Percentiles rank a stretch among this genome's conserved stretches.
phyloP scores from a whole-genome alignment of 2,888 invertebrate species.

The Drosophila antonietae region DNA sequence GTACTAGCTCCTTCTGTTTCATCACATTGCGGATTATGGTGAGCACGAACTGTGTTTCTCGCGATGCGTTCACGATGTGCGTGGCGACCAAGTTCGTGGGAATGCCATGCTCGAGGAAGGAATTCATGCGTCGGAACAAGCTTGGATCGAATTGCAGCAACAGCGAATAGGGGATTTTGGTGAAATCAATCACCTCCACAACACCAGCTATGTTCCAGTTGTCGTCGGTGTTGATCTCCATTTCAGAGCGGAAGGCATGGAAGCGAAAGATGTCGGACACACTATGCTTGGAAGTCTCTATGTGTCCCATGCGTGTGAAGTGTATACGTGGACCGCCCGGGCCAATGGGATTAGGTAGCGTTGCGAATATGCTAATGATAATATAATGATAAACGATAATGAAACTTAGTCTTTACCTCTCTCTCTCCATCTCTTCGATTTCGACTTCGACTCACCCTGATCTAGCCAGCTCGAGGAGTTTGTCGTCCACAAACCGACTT shows the following conservation, averaged over 20 bases:
- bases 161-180: conserved; percentile 79
- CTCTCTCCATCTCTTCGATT: neutral
- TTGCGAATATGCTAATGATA: conserved; percentile 75
- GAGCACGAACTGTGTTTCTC: conserved; percentile 77
- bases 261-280: conserved; percentile 79
- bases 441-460: conserved; percentile 70
- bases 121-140: conserved; percentile 78
- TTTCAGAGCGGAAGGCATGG: conserved; percentile 78
- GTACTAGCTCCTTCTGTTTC: conserved; percentile 80
- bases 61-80: conserved; percentile 80
- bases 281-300: conserved; percentile 75
- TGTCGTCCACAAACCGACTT: conserved; percentile 75
- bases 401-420: neutral
- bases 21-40: conserved; percentile 77
- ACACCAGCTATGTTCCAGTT: conserved; percentile 86
- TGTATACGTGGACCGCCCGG: conserved; percentile 85
- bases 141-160: conserved; percentile 76
- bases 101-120: conserved; percentile 76
- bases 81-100: conserved; percentile 78
- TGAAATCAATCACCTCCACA: conserved; percentile 86
- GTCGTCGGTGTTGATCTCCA: conserved; percentile 85
- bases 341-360: conserved; percentile 81
- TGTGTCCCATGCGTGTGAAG: conserved; percentile 85
- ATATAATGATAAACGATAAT: neutral
- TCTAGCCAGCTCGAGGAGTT: conserved; percentile 70